These are phyloP conservation scores for Myodes glareolus DNA, from an alignment of 2,113 vertebrate species.

Conservation along the genomic window DNA sequence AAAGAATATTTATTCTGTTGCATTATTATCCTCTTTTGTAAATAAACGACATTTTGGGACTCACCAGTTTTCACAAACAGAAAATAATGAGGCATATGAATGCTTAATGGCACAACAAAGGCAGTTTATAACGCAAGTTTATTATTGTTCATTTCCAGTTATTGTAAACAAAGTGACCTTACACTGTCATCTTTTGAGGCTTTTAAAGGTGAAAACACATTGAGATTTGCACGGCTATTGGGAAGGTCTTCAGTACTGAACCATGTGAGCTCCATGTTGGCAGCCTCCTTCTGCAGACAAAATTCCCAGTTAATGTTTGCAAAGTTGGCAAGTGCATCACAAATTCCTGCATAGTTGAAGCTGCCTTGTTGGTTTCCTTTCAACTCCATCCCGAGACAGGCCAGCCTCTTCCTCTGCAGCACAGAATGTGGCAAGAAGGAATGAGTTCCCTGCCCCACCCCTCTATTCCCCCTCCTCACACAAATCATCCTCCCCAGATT, in stretches of 20 bases:
- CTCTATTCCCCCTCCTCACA: constrained; percentile 30
- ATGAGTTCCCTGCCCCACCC: constrained; percentile 32
- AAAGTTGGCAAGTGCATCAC: constrained; percentile 60
- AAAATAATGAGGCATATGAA: not conserved
- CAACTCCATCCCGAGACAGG: constrained; percentile 55
- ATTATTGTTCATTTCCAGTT: constrained; percentile 59
- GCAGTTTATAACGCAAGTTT: constrained; percentile 43
- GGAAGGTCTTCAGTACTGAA: constrained; percentile 30
- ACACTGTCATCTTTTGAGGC: constrained; percentile 47
- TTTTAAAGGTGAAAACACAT: constrained; percentile 33
- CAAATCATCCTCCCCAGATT: constrained; percentile 76
- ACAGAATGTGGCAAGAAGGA: constrained; percentile 61
- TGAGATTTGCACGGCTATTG: constrained; percentile 59
- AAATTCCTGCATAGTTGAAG: constrained; percentile 68
- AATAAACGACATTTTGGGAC: not conserved
- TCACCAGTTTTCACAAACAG: constrained; percentile 18
- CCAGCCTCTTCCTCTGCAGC: constrained; percentile 21
- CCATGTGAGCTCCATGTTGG: constrained; percentile 15
- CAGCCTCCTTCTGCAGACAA: constrained; percentile 45
- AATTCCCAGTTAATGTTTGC: constrained; percentile 53
- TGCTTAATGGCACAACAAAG: constrained; percentile 21
- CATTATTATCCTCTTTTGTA: not conserved
- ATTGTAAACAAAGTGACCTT: constrained; percentile 56
- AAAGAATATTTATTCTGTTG: not conserved
- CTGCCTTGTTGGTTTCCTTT: constrained; percentile 70